A percentile compares a stretch with the other conserved stretches of the same genome.
phyloP scores from a whole-genome alignment of 2,113 vertebrate genomes.

The Zosterops japonicus region DNA sequence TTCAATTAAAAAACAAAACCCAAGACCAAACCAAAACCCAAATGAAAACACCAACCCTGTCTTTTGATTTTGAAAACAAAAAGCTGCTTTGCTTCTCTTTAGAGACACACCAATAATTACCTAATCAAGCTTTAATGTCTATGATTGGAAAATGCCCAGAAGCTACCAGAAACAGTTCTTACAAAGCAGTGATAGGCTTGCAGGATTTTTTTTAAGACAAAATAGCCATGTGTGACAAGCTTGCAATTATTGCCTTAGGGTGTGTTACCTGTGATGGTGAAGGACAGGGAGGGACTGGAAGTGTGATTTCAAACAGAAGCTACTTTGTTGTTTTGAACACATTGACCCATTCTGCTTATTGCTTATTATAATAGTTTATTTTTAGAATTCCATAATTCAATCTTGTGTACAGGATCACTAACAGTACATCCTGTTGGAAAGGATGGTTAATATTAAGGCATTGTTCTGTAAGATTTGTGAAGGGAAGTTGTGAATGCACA shows the following conservation, averaged over 20 bases:
- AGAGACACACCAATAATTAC: not conserved
- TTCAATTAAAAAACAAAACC: not conserved
- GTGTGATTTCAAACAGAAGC: not conserved
- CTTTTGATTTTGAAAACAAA: not conserved
- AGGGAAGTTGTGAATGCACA: not conserved
- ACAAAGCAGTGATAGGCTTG: not conserved
- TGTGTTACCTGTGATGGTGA: not conserved
- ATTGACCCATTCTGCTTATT: not conserved
- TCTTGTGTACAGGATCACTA: not conserved
- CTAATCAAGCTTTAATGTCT: not conserved
- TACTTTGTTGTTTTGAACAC: not conserved
- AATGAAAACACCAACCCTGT: rapidly evolving
- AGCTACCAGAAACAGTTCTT: not conserved
- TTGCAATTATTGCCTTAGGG: not conserved
- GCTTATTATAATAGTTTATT: not conserved
- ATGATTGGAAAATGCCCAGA: not conserved
- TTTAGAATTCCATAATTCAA: not conserved
- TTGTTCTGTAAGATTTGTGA: not conserved
- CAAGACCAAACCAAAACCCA: not conserved
- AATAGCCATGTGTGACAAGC: not conserved
- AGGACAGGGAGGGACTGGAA: not conserved
- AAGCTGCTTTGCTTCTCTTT: not conserved
- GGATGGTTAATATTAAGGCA: not conserved
- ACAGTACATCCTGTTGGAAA: not conserved
- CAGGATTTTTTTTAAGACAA: not conserved